Evolutionary conservation across 2,797 vertebrate genomes (phyloP), one percentile per base, ranked within the genome.

Genomic region (Manis javanica): DNA sequence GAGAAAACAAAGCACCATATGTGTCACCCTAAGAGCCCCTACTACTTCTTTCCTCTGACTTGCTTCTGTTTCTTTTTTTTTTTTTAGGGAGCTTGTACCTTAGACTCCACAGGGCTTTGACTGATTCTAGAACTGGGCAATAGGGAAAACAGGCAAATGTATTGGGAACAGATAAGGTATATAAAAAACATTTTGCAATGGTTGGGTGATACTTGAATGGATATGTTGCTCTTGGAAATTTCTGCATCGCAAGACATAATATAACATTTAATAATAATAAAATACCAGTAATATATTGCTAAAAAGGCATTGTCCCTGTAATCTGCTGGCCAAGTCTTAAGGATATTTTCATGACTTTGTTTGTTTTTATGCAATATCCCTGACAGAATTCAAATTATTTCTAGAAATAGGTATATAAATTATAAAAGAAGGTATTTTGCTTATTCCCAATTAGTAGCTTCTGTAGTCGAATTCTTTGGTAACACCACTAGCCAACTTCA

Each of bases 351-450:
- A 87, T 91, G 83, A 71, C 61, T 78, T 63, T 94, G 57, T 31
- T 94, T 37, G 94, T 88, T 59, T 90, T 72, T 75, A 69, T 49
- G 34, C 21, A 90, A 16, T 83, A 64, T 37, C 5, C 5, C n/a
- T 71, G 57, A 74, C 7, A 87, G 79, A 90, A 79, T 57, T 92
- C 26, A 46, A 63, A 84, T 53, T 83, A 82, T 93, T 82, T 93
- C 55, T n/a, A 93, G 31, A 75, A 85, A 88, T 14, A 63, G 61
- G 61, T 39, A 79, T 16, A 85, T 53, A 57, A 84, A 61, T 63
- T 94, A 8, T 51, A 34, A 74, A 87, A 78, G 42, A 23, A 39
- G 34, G 53, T n/a, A 49, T 75, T 94, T 55, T 88, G 77, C 39
- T 78, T 29, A 91, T 61, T 87, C 29, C 39, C 29, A 84, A 84